Base-by-base conservation (phyloP, 2,797 vertebrate genomes). In the Arctocebus calabarensis region DNA sequence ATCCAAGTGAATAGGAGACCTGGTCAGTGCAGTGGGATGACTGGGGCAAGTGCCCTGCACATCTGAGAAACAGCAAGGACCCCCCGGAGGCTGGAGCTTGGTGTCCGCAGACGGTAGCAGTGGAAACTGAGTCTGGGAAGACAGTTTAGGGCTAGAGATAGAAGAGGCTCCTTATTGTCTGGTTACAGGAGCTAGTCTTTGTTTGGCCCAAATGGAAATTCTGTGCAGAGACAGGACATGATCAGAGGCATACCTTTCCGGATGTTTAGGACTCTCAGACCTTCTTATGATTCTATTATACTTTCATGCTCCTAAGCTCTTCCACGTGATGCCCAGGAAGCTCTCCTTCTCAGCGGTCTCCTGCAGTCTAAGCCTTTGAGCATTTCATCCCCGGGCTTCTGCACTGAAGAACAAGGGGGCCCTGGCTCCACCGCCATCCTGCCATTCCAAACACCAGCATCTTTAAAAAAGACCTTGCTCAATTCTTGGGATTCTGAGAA, bases 1-100 rank as follows among this genome's bases (percentile, higher is more conserved):
- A 7, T 61, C 27, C 20, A 23, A 64, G 37, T 17, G 59, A 82
- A 14, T 29, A 4, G 34, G 92, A 85, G 64, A 5, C 32, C 9
- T n/a, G n/a, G 0, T 4, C 2, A 14, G 29, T 0, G 4, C 6
- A 11, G 16, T 0, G 13, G 29, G 25, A 0, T 5, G 59, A 5
- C 5, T 2, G 1, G 59, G 27, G 4, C 25, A 71, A 52, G 71
- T 48, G 34, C 27, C 27, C 17, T 29, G 12, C 7, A 1, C 10
- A 5, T 2, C 19, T 59, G 73, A 40, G n/a, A 20, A 29, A 27
- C 23, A 86, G 32, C 19, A 5, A 20, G 27, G 61, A n/a, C 2
- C 12, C 12, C 45, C 34, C 6, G 3, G 10, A 77, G 9, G 7
- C 29, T 16, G 34, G 9, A 37, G 40, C 55, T 45, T 9, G 1